Base-by-base conservation (phyloP, 2,113 vertebrate species). In the Hepsetus odoe region DNA sequence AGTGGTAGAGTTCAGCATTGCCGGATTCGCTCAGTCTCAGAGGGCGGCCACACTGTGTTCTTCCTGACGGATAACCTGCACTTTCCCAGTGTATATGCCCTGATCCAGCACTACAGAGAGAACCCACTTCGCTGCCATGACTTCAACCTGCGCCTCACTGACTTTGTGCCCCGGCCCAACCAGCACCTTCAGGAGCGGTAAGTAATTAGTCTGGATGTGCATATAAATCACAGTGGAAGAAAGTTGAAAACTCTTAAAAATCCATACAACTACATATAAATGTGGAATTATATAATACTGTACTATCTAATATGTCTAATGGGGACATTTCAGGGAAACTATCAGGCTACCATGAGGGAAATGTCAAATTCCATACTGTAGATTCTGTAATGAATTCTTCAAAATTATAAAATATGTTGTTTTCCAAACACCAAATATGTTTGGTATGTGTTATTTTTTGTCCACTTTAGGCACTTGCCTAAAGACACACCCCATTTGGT, bases 1-100 rank as follows among this genome's bases (percentile, higher is more conserved):
- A 89, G 88, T 0, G 96, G 96, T 38, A 90, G 95, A 53, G 97
- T 98, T 72, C 97, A 98, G 89, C 97, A 99, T 90, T 98, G 96
- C 77, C 93, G 94, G 1, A 97, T 99, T 65, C 96, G 95, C 71
- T 97, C 96, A 0, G 83, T 73, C 12, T 53, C 86, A 0, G 95
- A 97, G 1, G 94, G 88, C 0, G 90, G 90, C 0, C 24, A 79
- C 77, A 83, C 88, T 1, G 94, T 90, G 84, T 98, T 93, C 88
- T 98, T 89, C 90, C 92, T 99, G 90, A 97, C 96, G 0, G 93
- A 97, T 53, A 96, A 96, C 90, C 90, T 98, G 73, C 94, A 90
- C 83, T 98, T 98, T 80, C 87, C 90, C 86, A 96, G 90, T 82
- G 91, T 99, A 81, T 96, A 94, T 6, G 84, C 90, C 9, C 93